These are phyloP conservation scores for Microctenopoma stevenorrisi DNA, from an alignment of 2,797 vertebrate genomes.

Conservation along the genomic window DNA sequence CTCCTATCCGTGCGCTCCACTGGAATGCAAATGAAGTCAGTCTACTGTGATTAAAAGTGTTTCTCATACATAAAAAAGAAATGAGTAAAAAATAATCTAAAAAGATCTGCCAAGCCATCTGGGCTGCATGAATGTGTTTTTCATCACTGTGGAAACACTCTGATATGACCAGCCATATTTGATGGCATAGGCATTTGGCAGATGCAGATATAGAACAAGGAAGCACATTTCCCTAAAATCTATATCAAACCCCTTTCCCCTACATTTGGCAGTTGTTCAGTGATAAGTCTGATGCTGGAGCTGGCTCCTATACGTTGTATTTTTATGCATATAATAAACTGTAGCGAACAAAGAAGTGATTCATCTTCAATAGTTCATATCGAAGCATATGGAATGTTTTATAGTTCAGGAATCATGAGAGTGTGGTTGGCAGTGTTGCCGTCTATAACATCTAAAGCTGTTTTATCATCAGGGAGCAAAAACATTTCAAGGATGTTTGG, in stretches of 20 bases:
- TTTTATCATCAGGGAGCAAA: background rate
- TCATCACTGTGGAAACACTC: slow-evolving; percentile 70
- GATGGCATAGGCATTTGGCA: slow-evolving; percentile 66
- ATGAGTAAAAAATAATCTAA: slow-evolving; percentile 19
- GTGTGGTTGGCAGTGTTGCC: background rate
- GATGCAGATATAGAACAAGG: slow-evolving; percentile 41
- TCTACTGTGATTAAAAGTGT: slow-evolving; percentile 32
- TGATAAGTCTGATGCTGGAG: slow-evolving; percentile 6
- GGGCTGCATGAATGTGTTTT: slow-evolving; percentile 65
- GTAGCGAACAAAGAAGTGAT: slow-evolving; percentile 9
- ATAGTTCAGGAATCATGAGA: background rate
- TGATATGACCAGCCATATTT: slow-evolving; percentile 71
- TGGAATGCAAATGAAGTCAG: slow-evolving; percentile 44
- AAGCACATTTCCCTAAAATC: slow-evolving; percentile 32
- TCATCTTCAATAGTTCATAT: background rate
- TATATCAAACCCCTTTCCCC: slow-evolving; percentile 16
- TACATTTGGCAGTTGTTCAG: slow-evolving; percentile 13
- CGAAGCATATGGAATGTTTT: background rate
- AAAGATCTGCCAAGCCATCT: slow-evolving; percentile 67
- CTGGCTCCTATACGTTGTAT: background rate
- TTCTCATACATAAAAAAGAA: slow-evolving; percentile 38
- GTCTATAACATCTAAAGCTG: background rate
- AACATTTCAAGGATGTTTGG: background rate
- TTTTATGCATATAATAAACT: slow-evolving; percentile 24
- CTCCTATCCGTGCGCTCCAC: slow-evolving; percentile 49